A percentile compares a stretch with the other conserved stretches of the same genome.
Evolutionary conservation across 2,888 invertebrate genomes (phyloP).

Genomic region (Plebejus anna): DNA sequence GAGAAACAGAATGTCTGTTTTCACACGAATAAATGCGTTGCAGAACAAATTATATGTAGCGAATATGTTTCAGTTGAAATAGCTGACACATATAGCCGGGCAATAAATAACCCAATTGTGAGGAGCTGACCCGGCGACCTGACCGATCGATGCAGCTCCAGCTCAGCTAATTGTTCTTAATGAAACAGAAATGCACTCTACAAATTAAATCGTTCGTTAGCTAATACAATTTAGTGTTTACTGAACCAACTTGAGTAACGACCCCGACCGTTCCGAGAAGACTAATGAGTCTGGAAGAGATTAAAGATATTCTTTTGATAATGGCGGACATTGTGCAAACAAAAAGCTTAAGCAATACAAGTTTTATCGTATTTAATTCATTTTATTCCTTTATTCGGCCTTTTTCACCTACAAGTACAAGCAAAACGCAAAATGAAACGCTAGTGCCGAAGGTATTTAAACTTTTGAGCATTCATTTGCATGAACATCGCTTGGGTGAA

Average conservation of each 20-base stretch:
- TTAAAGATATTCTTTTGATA: background rate
- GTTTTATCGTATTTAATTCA: background rate
- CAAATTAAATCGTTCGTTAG: constrained; percentile 17
- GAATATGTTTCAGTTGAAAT: background rate
- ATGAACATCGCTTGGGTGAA: background rate
- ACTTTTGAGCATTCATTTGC: background rate
- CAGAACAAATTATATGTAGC: constrained; percentile 4
- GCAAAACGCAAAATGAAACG: background rate
- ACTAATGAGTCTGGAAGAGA: constrained; percentile 1
- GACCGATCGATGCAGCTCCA: constrained; percentile 18
- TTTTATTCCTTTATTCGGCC: background rate
- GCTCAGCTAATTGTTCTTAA: constrained; percentile 13
- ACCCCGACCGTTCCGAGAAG: background rate
- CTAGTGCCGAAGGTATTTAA: too few relatives aligned
- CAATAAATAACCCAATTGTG: constrained; percentile 14
- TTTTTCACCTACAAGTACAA: background rate
- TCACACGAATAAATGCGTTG: background rate
- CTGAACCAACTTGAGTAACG: background rate
- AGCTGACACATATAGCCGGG: constrained; percentile 1
- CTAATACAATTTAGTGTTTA: constrained; percentile 5
- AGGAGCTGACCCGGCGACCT: constrained; percentile 10
- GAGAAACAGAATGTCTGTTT: background rate
- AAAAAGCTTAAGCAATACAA: background rate
- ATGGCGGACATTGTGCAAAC: background rate
- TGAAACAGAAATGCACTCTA: constrained; percentile 13